These are phyloP conservation scores for Euzophera pinguis DNA, from an alignment of 2,888 invertebrate genomes.

Conservation along the genomic window DNA sequence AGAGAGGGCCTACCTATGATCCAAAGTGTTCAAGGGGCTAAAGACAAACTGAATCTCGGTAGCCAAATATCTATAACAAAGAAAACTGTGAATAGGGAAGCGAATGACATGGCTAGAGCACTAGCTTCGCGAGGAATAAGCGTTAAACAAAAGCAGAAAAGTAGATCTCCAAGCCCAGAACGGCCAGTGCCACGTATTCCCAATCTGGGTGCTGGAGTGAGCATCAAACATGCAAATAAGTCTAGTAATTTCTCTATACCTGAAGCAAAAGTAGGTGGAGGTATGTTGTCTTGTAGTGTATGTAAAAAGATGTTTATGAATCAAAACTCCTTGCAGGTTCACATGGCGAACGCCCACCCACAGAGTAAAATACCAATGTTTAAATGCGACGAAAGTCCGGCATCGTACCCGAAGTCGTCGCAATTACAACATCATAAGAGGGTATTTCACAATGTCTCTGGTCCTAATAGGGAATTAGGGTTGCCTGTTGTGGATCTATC, in stretches of 20 bases:
- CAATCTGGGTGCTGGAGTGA: slow-evolving; percentile 70
- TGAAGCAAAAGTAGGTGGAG: slow-evolving; percentile 63
- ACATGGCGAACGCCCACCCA: slow-evolving; percentile 64
- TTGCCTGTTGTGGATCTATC: slow-evolving; percentile 87
- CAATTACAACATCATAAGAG: slow-evolving; percentile 83
- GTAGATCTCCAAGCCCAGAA: slow-evolving; percentile 66
- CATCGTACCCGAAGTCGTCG: slow-evolving; percentile 84
- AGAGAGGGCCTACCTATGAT: slow-evolving; percentile 86
- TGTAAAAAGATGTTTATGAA: slow-evolving; percentile 73
- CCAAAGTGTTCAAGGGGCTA: slow-evolving; percentile 85
- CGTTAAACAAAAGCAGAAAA: slow-evolving; percentile 83
- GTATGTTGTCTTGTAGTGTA: slow-evolving; percentile 60
- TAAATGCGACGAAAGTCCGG: slow-evolving; percentile 85
- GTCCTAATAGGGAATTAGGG: slow-evolving; percentile 81
- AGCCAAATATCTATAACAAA: slow-evolving; percentile 86
- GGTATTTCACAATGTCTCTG: slow-evolving; percentile 67
- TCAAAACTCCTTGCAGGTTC: slow-evolving; percentile 53
- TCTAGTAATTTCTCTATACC: slow-evolving; percentile 66
- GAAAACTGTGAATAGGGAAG: slow-evolving; percentile 82
- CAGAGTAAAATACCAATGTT: slow-evolving; percentile 63
- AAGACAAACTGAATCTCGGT: slow-evolving; percentile 82
- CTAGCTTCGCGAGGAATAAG: slow-evolving; percentile 88
- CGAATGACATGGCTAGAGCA: slow-evolving; percentile 87
- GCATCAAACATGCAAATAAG: slow-evolving; percentile 75
- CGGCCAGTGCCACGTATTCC: slow-evolving; percentile 67